Conservation (phyloP, 2,888 invertebrate genomes). For the Thymelicus sylvestris region DNA sequence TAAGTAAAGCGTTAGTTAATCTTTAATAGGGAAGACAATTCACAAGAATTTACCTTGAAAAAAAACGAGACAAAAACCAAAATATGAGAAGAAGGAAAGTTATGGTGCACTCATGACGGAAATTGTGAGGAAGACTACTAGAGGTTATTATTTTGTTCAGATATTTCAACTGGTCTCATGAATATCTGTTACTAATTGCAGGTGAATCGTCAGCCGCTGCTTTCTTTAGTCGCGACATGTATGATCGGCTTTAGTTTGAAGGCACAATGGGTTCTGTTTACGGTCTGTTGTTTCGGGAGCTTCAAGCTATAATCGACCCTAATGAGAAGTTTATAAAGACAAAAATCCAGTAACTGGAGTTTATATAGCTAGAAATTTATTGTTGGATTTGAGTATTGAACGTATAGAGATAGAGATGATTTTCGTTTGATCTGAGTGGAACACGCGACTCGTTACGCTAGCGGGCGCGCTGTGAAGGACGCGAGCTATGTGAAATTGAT, state of each 20-base stretch:
- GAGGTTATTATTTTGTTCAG: no score
- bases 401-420: slow-evolving; percentile 30
- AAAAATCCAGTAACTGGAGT: background rate
- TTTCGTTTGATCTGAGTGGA: slow-evolving; percentile 30
- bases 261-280: slow-evolving; percentile 49
- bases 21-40: no score
- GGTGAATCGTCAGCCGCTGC: background rate
- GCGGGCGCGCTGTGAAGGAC: slow-evolving; percentile 58
- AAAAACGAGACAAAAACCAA: no score
- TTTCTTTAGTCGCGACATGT: slow-evolving; percentile 13
- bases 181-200: background rate
- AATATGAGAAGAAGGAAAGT: no score
- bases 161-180: background rate
- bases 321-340: slow-evolving; percentile 15
- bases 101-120: no score
- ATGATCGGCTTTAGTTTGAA: slow-evolving; percentile 43
- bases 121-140: no score
- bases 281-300: slow-evolving; percentile 26
- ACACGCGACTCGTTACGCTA: slow-evolving; percentile 68
- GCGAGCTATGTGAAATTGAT: slow-evolving; percentile 64
- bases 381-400: slow-evolving; percentile 17
- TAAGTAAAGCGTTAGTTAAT: no score
- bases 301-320: slow-evolving; percentile 40
- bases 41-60: no score
- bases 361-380: background rate